A percentile compares a stretch with the other conserved stretches of the same genome.
Evolutionary conservation across 2,113 vertebrate genomes (phyloP).

Genomic region (Glareola pratincola): DNA sequence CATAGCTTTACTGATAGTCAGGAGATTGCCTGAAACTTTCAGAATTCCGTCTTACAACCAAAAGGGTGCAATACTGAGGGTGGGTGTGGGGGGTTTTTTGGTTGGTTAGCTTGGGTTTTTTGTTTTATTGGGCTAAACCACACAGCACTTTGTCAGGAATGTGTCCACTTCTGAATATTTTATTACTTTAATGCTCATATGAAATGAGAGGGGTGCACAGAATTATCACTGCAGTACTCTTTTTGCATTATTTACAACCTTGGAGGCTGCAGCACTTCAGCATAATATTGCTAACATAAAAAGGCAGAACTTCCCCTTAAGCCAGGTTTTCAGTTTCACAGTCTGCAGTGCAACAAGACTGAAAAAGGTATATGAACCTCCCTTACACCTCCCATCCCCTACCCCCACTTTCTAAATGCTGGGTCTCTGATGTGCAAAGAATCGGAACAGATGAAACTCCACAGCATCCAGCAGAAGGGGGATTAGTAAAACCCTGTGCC

Average conservation of each 20-base stretch:
- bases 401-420: not conserved
- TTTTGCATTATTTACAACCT: constrained; percentile 57
- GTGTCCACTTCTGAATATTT: constrained; percentile 35
- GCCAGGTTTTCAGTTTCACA: not conserved
- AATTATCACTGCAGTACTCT: constrained; percentile 14
- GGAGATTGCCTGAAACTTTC: not conserved
- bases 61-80: not conserved
- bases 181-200: not conserved
- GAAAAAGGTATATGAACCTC: not conserved
- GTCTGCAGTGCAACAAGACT: not conserved
- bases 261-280: constrained; percentile 26
- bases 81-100: not conserved
- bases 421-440: not conserved
- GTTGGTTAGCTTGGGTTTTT: not conserved
- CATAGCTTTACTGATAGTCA: not conserved
- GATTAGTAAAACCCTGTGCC: not conserved
- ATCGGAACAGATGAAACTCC: not conserved
- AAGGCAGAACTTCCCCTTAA: constrained; percentile 12
- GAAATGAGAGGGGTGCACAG: constrained; percentile 7
- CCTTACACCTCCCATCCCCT: not conserved
- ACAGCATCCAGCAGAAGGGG: not conserved
- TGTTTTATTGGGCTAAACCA: not conserved
- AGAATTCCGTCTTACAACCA: not conserved
- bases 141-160: not conserved
- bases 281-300: constrained; percentile 26